A percentile compares a stretch with the other conserved stretches of the same genome.
Evolutionary conservation across 2,113 vertebrate genomes (phyloP).

Genomic region (Entomyzon cyanotis): DNA sequence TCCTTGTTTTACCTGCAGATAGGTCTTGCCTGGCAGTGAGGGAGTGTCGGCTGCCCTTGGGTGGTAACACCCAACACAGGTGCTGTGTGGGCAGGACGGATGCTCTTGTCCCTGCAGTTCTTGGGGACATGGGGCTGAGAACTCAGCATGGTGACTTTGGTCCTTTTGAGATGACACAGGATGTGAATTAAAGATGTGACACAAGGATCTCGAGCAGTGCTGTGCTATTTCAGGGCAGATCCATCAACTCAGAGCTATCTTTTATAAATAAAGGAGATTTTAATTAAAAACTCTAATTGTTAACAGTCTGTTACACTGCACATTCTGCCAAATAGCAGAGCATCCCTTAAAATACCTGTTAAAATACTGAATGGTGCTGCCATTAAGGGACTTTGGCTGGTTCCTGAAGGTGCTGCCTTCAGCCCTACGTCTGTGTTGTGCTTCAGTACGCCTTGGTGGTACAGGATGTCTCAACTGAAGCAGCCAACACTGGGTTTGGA

Average conservation of each 20-base stretch:
- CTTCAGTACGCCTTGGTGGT: background rate
- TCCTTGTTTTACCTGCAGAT: background rate
- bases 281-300: background rate
- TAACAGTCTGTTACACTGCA: background rate
- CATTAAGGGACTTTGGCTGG: background rate
- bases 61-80: background rate
- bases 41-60: background rate
- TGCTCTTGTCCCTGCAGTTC: background rate
- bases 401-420: background rate
- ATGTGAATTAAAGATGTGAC: background rate
- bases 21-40: background rate
- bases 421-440: background rate
- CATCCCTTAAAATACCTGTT: background rate
- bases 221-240: background rate
- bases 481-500: fast-evolving
- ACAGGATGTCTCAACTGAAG: background rate
- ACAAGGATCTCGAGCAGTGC: fast-evolving
- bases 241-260: background rate
- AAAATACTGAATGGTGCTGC: background rate
- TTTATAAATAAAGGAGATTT: background rate
- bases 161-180: background rate
- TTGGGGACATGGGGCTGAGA: fast-evolving
- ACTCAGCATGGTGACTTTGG: background rate
- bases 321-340: background rate
- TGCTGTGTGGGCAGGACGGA: background rate